Evolutionary conservation across 92 coral and sea anemone species (phyloP).

Genomic region (Actinernus sp.): DNA sequence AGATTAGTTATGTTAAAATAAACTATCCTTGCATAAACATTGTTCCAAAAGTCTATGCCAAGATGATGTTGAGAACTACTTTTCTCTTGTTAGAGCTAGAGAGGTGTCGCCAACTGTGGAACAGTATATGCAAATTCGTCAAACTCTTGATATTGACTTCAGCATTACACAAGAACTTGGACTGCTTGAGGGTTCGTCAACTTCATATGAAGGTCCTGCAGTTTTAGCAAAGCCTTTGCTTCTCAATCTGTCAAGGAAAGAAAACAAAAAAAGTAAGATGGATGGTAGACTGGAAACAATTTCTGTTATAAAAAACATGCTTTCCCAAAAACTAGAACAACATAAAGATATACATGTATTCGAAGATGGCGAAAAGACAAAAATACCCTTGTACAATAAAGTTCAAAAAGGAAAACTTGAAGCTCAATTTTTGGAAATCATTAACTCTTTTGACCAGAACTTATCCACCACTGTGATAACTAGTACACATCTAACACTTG

Average conservation of each 20-base stretch:
- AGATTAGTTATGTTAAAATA: slow-evolving; percentile 1
- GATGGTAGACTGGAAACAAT: neutral
- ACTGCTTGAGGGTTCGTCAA: slow-evolving; percentile 12
- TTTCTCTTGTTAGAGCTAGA: slow-evolving; percentile 19
- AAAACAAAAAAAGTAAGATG: no score
- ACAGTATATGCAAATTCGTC: slow-evolving; percentile 17
- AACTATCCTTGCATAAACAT: slow-evolving; percentile 2
- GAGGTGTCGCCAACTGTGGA: slow-evolving; percentile 11
- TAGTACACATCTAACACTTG: neutral
- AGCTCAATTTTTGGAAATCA: slow-evolving; percentile 6
- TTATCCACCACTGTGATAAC: slow-evolving; percentile 1
- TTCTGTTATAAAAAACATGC: neutral
- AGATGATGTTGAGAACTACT: slow-evolving; percentile 27
- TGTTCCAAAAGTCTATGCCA: slow-evolving; percentile 24
- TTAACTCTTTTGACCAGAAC: slow-evolving; percentile 4
- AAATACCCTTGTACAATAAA: neutral
- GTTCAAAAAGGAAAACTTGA: slow-evolving; percentile 2
- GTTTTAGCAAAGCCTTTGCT: neutral
- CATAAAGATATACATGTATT: no score
- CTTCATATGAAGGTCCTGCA: slow-evolving; percentile 24
- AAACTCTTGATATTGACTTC: slow-evolving; percentile 15
- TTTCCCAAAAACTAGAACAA: neutral
- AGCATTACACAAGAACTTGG: slow-evolving; percentile 17
- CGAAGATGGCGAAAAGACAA: neutral
- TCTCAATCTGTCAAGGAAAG: neutral